Evolutionary conservation across 2,113 vertebrate genomes (phyloP), one percentile per base, ranked within the genome.

Genomic region (Amphilophus citrinellus): DNA sequence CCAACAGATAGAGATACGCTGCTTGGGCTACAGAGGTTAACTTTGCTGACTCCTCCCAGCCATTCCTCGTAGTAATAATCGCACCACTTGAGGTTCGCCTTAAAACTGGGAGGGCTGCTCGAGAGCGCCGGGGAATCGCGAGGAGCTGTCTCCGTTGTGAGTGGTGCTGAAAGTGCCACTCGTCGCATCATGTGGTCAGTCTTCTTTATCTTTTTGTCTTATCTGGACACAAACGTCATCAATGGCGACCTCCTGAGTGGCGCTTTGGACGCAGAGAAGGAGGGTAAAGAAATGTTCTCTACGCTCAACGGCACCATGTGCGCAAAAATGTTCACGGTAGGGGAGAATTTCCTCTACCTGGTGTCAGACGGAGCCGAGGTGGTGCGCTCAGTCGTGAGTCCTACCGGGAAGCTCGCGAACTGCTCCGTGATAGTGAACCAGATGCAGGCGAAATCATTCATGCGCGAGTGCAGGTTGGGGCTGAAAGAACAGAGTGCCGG

Each of bases 151-250:
- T 96, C 90, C 84, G 56, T 84, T 58, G 61, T 83, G 88, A 47
- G 92, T 94, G 96, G 96, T 97, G 96, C 96, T 96, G 96, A 97
- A 96, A 92, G 91, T 84, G 83, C 83, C 87, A 59, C 84, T 76
- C 27, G 66, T 80, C 18, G 84, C 78, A 91, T 84, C 66, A 97
- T 97, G 96, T 96, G 96, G 96, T 95, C 95, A 7, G 89, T 96
- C 27, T 82, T 96, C 66, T 94, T 96, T 17, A 90, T 96, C 37
- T 93, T 96, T 61, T 92, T 96, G 92, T 96, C 95, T 61, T 96
- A 94, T 61, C 68, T 95, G 77, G 94, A 96, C 92, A 93, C 93
- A 85, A 93, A 96, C 71, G 76, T 96, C 14, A 95, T 91, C 27
- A 89, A 65, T 61, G 93, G 91, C 1, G 87, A 95, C 58, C 65